Evolutionary conservation across 2,113 vertebrate species (phyloP).

Genomic region (Microcebus lehilahytsara): DNA sequence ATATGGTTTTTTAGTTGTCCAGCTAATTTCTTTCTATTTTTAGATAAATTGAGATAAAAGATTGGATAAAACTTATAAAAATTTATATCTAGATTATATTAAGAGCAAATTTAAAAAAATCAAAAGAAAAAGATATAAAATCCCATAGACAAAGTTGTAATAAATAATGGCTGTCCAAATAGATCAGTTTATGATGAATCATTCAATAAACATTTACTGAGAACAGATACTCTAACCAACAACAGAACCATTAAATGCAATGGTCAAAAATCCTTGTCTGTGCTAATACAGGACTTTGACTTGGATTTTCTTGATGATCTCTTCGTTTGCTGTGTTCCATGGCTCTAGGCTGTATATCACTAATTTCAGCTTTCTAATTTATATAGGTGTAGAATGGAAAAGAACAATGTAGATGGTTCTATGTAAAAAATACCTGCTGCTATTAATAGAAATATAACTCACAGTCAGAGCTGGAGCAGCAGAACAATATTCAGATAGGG

Average conservation of each 20-base stretch:
- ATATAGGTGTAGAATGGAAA: accelerated
- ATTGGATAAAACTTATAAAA: neutral
- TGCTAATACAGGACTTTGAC: neutral
- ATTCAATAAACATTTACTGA: neutral
- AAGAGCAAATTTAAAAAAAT: neutral
- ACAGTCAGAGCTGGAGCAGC: neutral
- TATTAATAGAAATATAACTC: neutral
- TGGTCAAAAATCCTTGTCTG: neutral
- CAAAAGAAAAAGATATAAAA: neutral
- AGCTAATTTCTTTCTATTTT: too few relatives aligned
- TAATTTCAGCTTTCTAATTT: neutral
- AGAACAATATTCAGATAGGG: too few relatives aligned
- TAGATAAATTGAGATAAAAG: neutral
- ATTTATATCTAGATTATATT: neutral
- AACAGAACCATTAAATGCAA: neutral
- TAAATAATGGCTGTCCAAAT: neutral
- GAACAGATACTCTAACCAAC: neutral
- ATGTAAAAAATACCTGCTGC: neutral
- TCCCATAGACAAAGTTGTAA: neutral
- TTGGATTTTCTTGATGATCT: neutral
- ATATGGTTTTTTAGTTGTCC: too few relatives aligned
- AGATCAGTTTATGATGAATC: neutral
- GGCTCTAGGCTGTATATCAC: neutral
- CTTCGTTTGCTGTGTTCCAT: neutral
- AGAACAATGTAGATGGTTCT: neutral